Conservation (phyloP, 2,888 invertebrate species). For the Drosophila ezoana region DNA sequence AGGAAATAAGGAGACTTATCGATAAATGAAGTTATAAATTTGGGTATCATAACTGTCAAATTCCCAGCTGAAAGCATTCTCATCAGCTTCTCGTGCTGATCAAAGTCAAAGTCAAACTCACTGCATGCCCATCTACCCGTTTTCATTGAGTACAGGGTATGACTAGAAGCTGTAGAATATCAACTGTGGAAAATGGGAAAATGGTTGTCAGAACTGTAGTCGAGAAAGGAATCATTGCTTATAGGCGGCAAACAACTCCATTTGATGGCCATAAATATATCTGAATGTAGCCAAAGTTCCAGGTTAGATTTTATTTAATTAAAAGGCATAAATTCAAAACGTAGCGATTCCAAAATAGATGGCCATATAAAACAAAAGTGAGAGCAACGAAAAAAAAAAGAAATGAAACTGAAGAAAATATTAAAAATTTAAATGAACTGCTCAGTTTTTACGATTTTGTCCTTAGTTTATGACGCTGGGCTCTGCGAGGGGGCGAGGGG, state of each 20-base stretch:
- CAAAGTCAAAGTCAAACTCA: too few species aligned
- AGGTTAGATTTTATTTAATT: conserved; percentile 73
- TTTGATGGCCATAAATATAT: conserved; percentile 54
- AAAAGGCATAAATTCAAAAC: conserved; percentile 77
- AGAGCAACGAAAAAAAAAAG: background rate
- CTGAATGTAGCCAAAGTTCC: conserved; percentile 4
- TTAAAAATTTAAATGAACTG: conserved; percentile 81
- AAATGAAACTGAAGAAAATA: conserved; percentile 48
- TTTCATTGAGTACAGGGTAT: conserved; percentile 4
- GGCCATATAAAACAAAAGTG: conserved; percentile 59
- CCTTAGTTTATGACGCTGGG: conserved; percentile 73
- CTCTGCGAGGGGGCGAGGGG: background rate
- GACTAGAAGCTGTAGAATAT: conserved; percentile 4
- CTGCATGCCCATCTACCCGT: background rate
- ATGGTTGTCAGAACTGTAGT: conserved; percentile 7
- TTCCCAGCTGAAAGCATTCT: too few species aligned
- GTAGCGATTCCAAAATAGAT: conserved; percentile 22
- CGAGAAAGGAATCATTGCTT: conserved; percentile 47
- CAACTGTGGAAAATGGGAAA: conserved; percentile 10
- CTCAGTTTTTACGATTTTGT: conserved; percentile 80
- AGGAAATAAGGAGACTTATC: too few species aligned
- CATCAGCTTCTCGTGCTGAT: too few species aligned
- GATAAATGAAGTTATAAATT: too few species aligned
- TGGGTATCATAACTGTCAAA: too few species aligned
- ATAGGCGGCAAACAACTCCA: conserved; percentile 39